A percentile compares a stretch with the other conserved stretches of the same genome.
Conservation (phyloP, 1,140 invertebrate species). For the Drosophila pallidifrons region DNA sequence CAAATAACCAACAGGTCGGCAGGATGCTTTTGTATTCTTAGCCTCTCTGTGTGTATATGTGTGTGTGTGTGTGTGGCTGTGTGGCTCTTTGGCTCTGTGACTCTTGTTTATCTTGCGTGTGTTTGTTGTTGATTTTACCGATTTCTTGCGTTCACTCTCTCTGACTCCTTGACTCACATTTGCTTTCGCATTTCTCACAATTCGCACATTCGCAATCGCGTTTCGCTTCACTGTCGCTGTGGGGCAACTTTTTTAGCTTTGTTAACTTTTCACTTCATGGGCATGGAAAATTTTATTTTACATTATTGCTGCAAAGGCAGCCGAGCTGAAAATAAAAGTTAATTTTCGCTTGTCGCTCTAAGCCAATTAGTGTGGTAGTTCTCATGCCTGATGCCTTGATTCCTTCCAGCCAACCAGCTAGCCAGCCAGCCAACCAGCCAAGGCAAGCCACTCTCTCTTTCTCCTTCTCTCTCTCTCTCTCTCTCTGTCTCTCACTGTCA, state of each 20-base stretch:
- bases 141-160: slow-evolving; percentile 44
- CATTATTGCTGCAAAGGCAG: slow-evolving; percentile 57
- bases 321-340: slow-evolving; percentile 74
- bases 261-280: slow-evolving; percentile 68
- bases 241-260: slow-evolving; percentile 60
- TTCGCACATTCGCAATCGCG: neutral
- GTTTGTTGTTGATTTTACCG: slow-evolving; percentile 82
- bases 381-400: neutral
- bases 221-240: slow-evolving; percentile 31
- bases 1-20: slow-evolving; percentile 45
- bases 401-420: too few relatives aligned
- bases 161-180: too few relatives aligned
- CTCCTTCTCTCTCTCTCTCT: too few relatives aligned
- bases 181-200: neutral
- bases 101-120: slow-evolving; percentile 74
- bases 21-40: slow-evolving; percentile 19
- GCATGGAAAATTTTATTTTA: slow-evolving; percentile 71
- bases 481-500: too few relatives aligned
- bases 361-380: slow-evolving; percentile 75
- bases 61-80: neutral
- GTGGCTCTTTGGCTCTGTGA: neutral
- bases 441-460: too few relatives aligned
- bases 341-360: slow-evolving; percentile 82
- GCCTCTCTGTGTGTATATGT: too few relatives aligned
- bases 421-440: too few relatives aligned